These are phyloP conservation scores for Speoplatyrhinus poulsoni DNA, from an alignment of 2,113 vertebrate species.

Conservation along the genomic window DNA sequence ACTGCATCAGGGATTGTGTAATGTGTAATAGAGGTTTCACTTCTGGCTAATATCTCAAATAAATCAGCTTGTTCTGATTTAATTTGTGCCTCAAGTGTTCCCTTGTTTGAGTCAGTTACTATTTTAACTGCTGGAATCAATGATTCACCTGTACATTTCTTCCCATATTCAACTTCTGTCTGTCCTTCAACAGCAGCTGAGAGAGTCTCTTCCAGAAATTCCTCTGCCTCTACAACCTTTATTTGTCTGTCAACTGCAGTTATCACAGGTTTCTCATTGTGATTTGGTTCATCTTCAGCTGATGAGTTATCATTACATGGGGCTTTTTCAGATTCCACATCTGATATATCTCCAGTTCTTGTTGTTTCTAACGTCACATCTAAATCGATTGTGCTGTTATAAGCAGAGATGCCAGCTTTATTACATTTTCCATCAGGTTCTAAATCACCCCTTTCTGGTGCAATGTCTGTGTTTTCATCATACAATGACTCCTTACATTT, in stretches of 20 bases:
- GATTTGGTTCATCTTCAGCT: too few relatives aligned
- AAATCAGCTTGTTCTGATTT: constrained; percentile 18
- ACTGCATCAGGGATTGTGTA: neutral
- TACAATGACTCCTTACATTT: neutral
- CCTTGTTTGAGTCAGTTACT: constrained; percentile 1
- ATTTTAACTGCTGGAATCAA: constrained; percentile 11
- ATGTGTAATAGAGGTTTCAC: neutral
- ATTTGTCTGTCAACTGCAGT: constrained; percentile 6
- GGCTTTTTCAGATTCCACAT: neutral
- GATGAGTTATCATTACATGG: too few relatives aligned
- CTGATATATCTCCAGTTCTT: constrained; percentile 1
- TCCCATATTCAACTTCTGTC: neutral
- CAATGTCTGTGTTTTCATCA: constrained; percentile 6
- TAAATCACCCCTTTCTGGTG: constrained; percentile 13
- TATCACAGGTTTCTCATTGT: neutral
- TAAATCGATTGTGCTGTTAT: constrained; percentile 4
- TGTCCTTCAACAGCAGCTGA: constrained; percentile 7
- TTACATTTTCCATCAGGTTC: constrained; percentile 12
- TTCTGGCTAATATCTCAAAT: constrained; percentile 29
- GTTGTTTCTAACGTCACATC: constrained; percentile 15
- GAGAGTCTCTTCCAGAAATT: constrained; percentile 10
- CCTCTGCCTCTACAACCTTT: constrained; percentile 9
- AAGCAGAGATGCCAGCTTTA: constrained; percentile 12
- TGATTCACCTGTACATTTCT: constrained; percentile 20
- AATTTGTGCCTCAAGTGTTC: constrained; percentile 8